phyloP scores from a whole-genome alignment of 2,888 invertebrate species.

The Romanomermis culicivorax region DNA sequence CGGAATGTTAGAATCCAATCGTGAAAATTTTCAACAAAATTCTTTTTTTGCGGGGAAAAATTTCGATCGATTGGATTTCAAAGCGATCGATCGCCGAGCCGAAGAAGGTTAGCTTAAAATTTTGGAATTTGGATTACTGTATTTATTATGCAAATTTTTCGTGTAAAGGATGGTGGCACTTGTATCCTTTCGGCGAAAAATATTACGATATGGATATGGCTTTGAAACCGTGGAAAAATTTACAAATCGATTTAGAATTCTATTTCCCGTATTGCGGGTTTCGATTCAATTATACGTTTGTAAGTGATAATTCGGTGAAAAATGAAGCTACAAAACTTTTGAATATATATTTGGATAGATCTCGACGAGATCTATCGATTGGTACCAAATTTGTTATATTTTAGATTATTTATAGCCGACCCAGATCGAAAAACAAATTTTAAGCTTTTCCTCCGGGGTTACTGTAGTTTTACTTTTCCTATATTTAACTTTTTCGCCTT shows the following conservation, averaged over 20 bases:
- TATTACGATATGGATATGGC: conserved; percentile 16
- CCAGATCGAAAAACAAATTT: too few species aligned
- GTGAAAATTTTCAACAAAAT: too few species aligned
- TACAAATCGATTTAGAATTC: conserved; percentile 19
- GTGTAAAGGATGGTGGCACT: conserved; percentile 20
- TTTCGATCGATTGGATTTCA: conserved; percentile 16
- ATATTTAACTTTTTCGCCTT: too few species aligned
- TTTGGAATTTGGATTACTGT: too few species aligned
- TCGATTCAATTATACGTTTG: conserved; percentile 19
- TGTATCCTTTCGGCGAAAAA: conserved; percentile 19
- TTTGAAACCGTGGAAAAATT: conserved; percentile 19
- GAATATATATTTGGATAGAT: neutral
- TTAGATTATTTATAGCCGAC: neutral
- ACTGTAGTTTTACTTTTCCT: too few species aligned
- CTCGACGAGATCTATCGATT: too few species aligned
- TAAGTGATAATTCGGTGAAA: conserved; percentile 8
- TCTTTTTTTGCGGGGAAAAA: too few species aligned
- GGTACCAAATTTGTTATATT: too few species aligned
- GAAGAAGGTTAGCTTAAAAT: too few species aligned
- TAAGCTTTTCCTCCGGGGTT: too few species aligned
- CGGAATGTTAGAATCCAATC: too few species aligned
- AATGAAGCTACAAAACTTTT: neutral
- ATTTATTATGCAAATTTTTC: too few species aligned
- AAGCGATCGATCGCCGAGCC: conserved; percentile 15
- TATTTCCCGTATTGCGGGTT: conserved; percentile 19